A percentile compares a stretch with the other conserved stretches of the same genome.
Evolutionary conservation across 2,797 vertebrate species (phyloP).

Genomic region (Podargus strigoides): DNA sequence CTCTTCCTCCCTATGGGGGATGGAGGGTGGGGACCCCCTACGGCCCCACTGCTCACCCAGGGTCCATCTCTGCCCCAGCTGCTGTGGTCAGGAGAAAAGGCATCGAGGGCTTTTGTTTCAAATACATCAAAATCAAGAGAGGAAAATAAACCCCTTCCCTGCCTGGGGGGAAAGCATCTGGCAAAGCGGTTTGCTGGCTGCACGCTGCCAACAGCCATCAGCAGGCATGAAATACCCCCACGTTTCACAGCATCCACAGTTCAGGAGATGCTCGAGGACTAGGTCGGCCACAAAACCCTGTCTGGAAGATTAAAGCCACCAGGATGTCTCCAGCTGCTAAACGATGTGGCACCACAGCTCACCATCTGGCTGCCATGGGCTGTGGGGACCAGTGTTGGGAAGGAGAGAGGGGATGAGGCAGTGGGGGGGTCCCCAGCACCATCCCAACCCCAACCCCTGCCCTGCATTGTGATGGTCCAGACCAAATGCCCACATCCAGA

Average conservation of each 20-base stretch:
- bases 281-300: fast-evolving
- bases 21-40: background rate
- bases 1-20: fast-evolving
- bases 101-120: background rate
- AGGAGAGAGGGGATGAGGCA: background rate
- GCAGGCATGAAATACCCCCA: fast-evolving
- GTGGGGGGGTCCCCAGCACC: fast-evolving
- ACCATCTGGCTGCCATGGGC: fast-evolving
- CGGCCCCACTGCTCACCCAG: fast-evolving
- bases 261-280: background rate
- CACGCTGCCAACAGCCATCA: background rate
- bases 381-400: background rate
- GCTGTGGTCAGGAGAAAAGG: fast-evolving
- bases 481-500: no score
- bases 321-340: background rate
- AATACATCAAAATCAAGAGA: background rate
- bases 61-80: background rate
- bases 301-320: background rate
- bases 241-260: fast-evolving
- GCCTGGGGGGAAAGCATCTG: fast-evolving
- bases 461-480: background rate
- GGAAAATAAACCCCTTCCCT: background rate
- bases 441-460: background rate
- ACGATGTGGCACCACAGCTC: background rate
- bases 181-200: fast-evolving